Evolutionary conservation across 1,140 invertebrate species (phyloP), one percentile per base, ranked within the genome.

Genomic region (Pseudomyrmex cubaensis): DNA sequence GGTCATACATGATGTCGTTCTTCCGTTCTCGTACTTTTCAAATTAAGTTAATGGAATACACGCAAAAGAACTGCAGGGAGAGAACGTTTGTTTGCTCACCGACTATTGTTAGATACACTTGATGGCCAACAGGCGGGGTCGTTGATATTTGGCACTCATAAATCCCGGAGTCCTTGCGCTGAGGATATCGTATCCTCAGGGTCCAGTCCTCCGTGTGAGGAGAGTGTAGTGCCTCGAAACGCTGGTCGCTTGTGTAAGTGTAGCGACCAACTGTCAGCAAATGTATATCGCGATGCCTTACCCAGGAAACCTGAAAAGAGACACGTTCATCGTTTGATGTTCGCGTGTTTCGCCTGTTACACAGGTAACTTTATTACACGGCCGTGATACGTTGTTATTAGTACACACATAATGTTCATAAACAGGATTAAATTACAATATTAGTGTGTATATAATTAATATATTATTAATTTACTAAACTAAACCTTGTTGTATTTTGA

Each of bases 61-160:
- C 13, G 10, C 44, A 20, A 54, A 25, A 25, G 9, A 35, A 35
- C n/a, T 17, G 20, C 0, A 20, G 10, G 5, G 3, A 20, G 13
- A n/a, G 25, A 59, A 10, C 12, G 20, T 63, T 20, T 50, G 54
- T 62, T 57, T 69, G 92, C 96, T 96, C 92, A 97, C 97, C 96
- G 70, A 97, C 96, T 85, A 97, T 96, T 83, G 95, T 96, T 50
- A 97, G 95, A 85, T 95, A 95, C 69, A 97, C 95, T 35, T 96
- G 96, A 89, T 96, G 96, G 62, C 96, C 96, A 59, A 97, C 96
- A 50, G 96, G 96, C 54, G 97, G 97, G 17, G 96, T 97, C n/a
- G 97, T 97, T 82, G 96, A 96, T 90, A 97, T 96, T 94, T 97
- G 97, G 91, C 97, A 97, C 94, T 97, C 97, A 92, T 97, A 97